phyloP scores from a whole-genome alignment of 2,797 vertebrate genomes.

The Decapterus maruadsi region DNA sequence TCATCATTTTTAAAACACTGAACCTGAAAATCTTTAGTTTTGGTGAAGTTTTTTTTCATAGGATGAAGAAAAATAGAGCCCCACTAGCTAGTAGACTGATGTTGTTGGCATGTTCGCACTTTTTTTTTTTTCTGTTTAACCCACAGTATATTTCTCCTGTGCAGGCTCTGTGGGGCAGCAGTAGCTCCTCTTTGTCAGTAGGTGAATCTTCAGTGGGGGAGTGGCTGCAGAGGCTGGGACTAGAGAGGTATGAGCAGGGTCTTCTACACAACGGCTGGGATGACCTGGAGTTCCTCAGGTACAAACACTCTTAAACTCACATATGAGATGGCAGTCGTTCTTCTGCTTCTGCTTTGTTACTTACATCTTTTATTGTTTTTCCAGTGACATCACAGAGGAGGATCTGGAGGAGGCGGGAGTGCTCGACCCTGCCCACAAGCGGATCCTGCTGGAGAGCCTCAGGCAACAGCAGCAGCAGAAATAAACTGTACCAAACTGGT shows the following conservation, averaged over 20 bases:
- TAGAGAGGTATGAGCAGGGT: slow-evolving; percentile 94
- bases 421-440: slow-evolving; percentile 91
- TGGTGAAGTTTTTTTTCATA: not conserved
- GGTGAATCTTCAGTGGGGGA: slow-evolving; percentile 91
- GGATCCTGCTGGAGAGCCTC: slow-evolving; percentile 91
- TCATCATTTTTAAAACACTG: not conserved
- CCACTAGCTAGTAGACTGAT: not conserved
- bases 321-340: not conserved
- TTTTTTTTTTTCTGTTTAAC: not conserved
- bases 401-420: slow-evolving; percentile 97
- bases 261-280: slow-evolving; percentile 98
- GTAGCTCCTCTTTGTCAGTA: slow-evolving; percentile 85
- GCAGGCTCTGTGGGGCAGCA: slow-evolving; percentile 90
- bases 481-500: slow-evolving; percentile 58
- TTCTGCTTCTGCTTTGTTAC: not conserved
- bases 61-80: not conserved
- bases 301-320: slow-evolving; percentile 10
- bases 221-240: slow-evolving; percentile 93
- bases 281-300: slow-evolving; percentile 98
- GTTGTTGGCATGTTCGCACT: not conserved
- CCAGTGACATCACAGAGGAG: slow-evolving; percentile 96
- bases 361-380: slow-evolving; percentile 1
- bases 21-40: not conserved
- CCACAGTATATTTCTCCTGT: slow-evolving; percentile 10
- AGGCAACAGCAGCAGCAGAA: slow-evolving; percentile 81